These are phyloP conservation scores for Exephanes ischioxanthus DNA, from an alignment of 2,888 invertebrate genomes.

Conservation along the genomic window DNA sequence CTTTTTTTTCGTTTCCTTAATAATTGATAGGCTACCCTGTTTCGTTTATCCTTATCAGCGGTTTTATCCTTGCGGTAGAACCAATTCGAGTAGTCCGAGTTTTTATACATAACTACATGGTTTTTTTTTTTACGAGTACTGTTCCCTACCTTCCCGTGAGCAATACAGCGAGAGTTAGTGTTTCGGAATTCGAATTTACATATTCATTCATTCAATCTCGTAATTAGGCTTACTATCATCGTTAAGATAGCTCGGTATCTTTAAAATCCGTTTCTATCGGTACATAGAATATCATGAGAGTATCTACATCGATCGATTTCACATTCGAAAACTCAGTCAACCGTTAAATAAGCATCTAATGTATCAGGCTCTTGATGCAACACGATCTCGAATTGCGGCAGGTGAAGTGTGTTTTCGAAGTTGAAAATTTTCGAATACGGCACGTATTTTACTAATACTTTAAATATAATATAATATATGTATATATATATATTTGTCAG, in stretches of 20 bases:
- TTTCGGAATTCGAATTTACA: constrained; percentile 23
- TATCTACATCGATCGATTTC: neutral
- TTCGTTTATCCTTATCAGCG: constrained; percentile 82
- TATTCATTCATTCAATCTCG: constrained; percentile 36
- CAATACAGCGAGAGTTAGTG: constrained; percentile 16
- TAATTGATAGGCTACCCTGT: constrained; percentile 85
- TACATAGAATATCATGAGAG: constrained; percentile 14
- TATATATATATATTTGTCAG: constrained; percentile 32
- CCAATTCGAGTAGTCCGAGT: constrained; percentile 44
- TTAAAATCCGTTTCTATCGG: constrained; percentile 15
- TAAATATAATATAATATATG: constrained; percentile 64
- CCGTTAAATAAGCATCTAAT: constrained; percentile 43
- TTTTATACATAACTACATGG: constrained; percentile 39
- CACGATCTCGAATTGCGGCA: constrained; percentile 43
- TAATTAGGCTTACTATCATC: constrained; percentile 21
- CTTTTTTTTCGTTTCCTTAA: constrained; percentile 70
- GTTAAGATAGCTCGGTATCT: constrained; percentile 7
- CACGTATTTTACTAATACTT: constrained; percentile 58
- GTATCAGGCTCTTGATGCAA: constrained; percentile 54
- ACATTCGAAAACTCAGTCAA: constrained; percentile 41
- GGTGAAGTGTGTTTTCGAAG: constrained; percentile 54
- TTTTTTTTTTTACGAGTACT: constrained; percentile 23
- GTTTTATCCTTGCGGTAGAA: constrained; percentile 74
- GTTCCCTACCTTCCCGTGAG: constrained; percentile 17
- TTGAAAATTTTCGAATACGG: constrained; percentile 61